Evolutionary conservation across 2,113 vertebrate genomes (phyloP).

Genomic region (Vidua chalybeata): DNA sequence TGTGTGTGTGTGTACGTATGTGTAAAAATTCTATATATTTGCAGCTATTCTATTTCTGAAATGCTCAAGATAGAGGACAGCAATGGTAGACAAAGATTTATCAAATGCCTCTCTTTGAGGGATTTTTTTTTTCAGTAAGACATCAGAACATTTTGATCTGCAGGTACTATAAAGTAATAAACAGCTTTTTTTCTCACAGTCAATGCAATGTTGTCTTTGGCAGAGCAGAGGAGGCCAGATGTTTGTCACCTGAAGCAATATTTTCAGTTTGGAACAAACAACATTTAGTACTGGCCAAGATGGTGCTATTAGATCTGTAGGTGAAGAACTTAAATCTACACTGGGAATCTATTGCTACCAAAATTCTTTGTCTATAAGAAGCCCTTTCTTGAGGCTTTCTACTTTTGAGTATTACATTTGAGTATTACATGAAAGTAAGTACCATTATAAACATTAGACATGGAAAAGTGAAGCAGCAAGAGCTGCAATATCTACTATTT

Average conservation of each 20-base stretch:
- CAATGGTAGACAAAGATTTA: background rate
- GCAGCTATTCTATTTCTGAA: background rate
- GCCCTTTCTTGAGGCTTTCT: background rate
- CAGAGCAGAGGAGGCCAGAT: background rate
- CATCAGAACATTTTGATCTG: background rate
- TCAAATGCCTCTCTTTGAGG: background rate
- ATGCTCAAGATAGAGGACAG: background rate
- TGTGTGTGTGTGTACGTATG: fast-evolving
- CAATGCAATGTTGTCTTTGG: background rate
- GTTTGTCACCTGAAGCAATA: background rate
- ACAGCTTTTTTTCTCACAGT: background rate
- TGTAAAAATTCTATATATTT: background rate
- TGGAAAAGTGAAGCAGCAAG: background rate
- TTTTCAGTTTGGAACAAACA: background rate
- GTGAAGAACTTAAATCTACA: background rate
- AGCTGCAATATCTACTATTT: background rate
- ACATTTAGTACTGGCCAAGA: background rate
- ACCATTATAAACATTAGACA: background rate
- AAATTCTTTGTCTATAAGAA: background rate
- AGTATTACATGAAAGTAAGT: background rate
- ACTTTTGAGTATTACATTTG: background rate
- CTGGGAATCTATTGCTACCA: background rate
- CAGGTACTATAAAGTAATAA: background rate
- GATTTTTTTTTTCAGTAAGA: background rate
- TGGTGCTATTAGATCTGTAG: background rate